Conservation (phyloP, 2,797 vertebrate species). For the Pseudochirops cupreus region DNA sequence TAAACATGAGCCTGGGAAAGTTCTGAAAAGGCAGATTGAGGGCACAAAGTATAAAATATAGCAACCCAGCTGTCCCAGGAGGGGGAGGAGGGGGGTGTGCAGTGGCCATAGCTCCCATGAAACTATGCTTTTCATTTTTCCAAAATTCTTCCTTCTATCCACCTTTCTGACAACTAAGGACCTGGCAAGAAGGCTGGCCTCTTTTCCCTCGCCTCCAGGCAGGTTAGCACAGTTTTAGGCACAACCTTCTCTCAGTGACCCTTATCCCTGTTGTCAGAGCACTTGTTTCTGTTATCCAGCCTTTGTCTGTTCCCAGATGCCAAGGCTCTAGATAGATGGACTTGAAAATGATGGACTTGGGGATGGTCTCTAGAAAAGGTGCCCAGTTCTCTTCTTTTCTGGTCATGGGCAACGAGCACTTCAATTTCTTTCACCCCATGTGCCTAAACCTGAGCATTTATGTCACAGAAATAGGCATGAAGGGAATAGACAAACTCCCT, state of each 20-base stretch:
- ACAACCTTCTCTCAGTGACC: not conserved
- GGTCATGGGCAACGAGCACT: not conserved
- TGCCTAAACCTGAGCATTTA: not conserved
- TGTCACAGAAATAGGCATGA: not conserved
- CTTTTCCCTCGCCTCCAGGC: not conserved
- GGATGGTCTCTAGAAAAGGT: not conserved
- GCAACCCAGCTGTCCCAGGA: constrained; percentile 60
- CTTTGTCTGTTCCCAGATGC: not conserved
- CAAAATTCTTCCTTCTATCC: not conserved
- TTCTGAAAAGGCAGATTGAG: constrained; percentile 58
- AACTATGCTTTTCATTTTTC: not conserved
- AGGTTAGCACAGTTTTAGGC: not conserved
- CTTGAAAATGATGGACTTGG: not conserved
- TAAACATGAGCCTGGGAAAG: constrained; percentile 67
- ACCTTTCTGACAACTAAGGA: not conserved
- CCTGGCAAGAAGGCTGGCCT: not conserved
- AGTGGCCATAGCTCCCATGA: not conserved
- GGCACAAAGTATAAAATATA: constrained; percentile 66
- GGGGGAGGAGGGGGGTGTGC: not conserved
- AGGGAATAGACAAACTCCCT: not conserved
- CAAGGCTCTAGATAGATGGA: not conserved
- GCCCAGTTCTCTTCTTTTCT: not conserved
- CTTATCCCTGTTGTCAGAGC: not conserved
- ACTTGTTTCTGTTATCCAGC: not conserved
- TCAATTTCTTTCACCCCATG: not conserved